Base-by-base conservation (phyloP, 2,113 vertebrate genomes). In the Cettia cetti region DNA sequence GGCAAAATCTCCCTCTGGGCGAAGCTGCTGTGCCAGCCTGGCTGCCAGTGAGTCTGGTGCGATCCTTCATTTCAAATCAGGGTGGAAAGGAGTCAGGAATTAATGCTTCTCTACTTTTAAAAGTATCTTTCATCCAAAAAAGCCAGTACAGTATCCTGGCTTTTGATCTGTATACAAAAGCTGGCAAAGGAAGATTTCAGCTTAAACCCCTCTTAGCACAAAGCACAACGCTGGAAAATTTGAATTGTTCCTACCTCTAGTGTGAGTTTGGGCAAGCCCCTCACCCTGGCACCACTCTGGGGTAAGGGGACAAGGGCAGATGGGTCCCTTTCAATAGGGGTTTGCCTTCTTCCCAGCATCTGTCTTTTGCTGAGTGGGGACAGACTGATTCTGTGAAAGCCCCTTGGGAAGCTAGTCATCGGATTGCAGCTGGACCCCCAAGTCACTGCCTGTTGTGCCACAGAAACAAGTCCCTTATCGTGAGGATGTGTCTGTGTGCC, bases 261-360 rank as follows among this genome's bases (percentile, higher is more conserved):
- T 13, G 61, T 49, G 61, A 68, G 33, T 40, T n/a, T 0, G 1
- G 74, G 64, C 40, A 66, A 83, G 18, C 13, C 20, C 7, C 35
- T 80, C 8, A 1, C 21, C 15, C 37, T 0, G 0, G 37, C 50
- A 60, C 18, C 5, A 0, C 39, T 57, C 22, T 0, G 0, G 39
- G 12, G 2, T 17, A 31, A 4, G 9, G 49, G 17, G 7, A 50
- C 45, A 68, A 64, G 27, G 53, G 33, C 30, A 71, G 14, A 10
- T 52, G 31, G 6, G 40, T 31, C 31, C 40, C 11, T 68, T 20
- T 15, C 35, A 35, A 31, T 22, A 59, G 14, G 39, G 4, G 2
- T 40, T 92, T 94, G 13, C 31, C 11, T 72, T 54, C 40, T 71
- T 86, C 40, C 23, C 44, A 42, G 11, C 24, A 40, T 56, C 61